These are phyloP conservation scores for Genyomyrus donnyi DNA, from an alignment of 2,113 vertebrate species.

Conservation along the genomic window DNA sequence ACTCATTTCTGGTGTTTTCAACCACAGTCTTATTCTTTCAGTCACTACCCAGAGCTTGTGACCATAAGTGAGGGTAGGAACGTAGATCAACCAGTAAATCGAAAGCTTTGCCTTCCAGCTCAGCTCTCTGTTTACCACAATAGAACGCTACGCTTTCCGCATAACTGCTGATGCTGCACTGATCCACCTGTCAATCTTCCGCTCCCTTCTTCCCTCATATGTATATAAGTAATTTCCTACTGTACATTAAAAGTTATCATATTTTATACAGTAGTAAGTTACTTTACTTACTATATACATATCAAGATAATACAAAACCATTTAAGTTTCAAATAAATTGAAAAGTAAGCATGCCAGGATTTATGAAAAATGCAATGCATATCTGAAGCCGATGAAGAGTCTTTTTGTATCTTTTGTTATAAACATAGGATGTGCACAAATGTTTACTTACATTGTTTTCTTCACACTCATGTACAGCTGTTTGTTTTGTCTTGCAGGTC, in stretches of 20 bases:
- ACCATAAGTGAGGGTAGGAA: background rate
- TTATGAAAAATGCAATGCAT: background rate
- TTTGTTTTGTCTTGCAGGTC: background rate
- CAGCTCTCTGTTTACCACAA: background rate
- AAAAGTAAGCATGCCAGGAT: background rate
- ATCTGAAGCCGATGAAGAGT: background rate
- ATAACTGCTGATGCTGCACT: background rate
- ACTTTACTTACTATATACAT: background rate
- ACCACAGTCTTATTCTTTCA: background rate
- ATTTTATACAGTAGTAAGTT: background rate
- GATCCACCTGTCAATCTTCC: background rate
- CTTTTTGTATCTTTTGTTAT: background rate
- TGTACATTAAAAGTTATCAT: background rate
- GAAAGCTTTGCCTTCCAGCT: background rate
- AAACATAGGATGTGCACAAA: background rate
- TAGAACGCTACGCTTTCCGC: background rate
- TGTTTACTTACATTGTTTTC: slow-evolving; percentile 22
- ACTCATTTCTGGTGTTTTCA: background rate
- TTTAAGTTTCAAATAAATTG: background rate
- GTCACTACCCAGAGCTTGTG: background rate
- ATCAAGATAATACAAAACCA: background rate
- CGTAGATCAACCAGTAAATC: background rate
- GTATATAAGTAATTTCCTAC: background rate
- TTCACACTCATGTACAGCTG: slow-evolving; percentile 1
- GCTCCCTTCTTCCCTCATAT: background rate